Base-by-base conservation (phyloP, 2,113 vertebrate species). In the Labrus mixtus region DNA sequence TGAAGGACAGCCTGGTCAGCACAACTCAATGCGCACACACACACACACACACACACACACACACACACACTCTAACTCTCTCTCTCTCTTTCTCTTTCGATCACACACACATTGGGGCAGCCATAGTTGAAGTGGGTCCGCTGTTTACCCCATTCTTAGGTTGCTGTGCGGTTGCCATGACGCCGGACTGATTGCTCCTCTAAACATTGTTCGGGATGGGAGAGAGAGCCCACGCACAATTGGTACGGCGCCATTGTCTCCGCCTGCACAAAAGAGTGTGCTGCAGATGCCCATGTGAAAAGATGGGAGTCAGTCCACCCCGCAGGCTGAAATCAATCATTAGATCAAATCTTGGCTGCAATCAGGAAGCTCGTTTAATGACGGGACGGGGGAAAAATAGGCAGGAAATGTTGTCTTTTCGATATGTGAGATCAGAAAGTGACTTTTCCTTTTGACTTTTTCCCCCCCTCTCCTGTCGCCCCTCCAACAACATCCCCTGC, bases 141-240 rank as follows among this genome's bases (percentile, higher is more conserved):
- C 78, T 88, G 86, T 92, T 93, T 92, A 87, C 89, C 70, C 90
- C 87, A 91, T 93, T 93, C 91, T 90, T 90, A 78, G 87, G 87
- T 86, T 82, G 89, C 84, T 84, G 89, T 7, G 23, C 8, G 10
- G 92, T 93, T 93, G 76, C 90, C 85, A 92, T 91, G 90, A n/a
- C 58, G 11, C 60, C 17, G 20, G 81, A 22, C 78, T 76, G 84
- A 85, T 83, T 82, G 84, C 86, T 85, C 69, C 87, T 89, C 88
- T 82, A 76, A 87, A 91, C 91, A 85, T 87, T 90, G 88, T 91
- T 87, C 68, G 50, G 68, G 82, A 83, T 62, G 65, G 78, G 75
- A 87, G 72, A 71, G 82, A 84, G 85, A n/a, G n/a, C n/a, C 82
- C 73, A 29, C 15, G 64, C 77, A 87, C 82, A 86, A 87, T 79